Conservation (phyloP, 2,797 vertebrate species). For the Crocidura indochinensis region DNA sequence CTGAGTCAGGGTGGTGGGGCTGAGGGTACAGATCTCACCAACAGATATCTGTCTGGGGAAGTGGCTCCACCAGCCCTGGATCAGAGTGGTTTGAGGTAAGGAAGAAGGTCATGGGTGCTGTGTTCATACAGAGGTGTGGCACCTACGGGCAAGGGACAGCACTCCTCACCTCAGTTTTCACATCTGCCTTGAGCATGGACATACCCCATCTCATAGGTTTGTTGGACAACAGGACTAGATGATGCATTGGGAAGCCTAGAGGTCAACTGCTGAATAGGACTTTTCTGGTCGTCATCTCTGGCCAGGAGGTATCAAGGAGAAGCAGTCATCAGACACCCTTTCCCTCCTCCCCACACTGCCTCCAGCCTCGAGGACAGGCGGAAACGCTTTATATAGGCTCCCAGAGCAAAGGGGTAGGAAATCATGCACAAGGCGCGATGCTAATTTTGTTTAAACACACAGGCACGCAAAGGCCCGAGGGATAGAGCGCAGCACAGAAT, state of each 20-base stretch:
- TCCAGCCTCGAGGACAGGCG: conserved; percentile 36
- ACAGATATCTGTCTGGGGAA: background rate
- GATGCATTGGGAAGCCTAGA: background rate
- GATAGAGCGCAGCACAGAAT: conserved; percentile 47
- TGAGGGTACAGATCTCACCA: background rate
- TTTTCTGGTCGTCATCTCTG: no score
- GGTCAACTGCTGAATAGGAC: background rate
- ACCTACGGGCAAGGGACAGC: background rate
- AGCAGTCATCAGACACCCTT: background rate
- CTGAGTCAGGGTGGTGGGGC: no score
- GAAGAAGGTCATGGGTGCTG: background rate
- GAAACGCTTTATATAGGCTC: conserved; percentile 65
- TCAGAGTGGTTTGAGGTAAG: background rate
- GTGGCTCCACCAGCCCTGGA: background rate
- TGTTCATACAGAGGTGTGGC: background rate
- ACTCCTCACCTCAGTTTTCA: background rate
- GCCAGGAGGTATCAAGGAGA: background rate
- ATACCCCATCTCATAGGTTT: background rate
- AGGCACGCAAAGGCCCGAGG: conserved; percentile 69
- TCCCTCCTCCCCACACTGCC: background rate
- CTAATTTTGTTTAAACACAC: conserved; percentile 80
- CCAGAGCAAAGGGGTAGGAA: conserved; percentile 68
- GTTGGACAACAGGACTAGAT: background rate
- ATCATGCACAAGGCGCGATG: conserved; percentile 74
- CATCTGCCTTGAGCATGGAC: background rate